phyloP scores from a whole-genome alignment of 2,888 invertebrate genomes.

The Coleophora deauratella region DNA sequence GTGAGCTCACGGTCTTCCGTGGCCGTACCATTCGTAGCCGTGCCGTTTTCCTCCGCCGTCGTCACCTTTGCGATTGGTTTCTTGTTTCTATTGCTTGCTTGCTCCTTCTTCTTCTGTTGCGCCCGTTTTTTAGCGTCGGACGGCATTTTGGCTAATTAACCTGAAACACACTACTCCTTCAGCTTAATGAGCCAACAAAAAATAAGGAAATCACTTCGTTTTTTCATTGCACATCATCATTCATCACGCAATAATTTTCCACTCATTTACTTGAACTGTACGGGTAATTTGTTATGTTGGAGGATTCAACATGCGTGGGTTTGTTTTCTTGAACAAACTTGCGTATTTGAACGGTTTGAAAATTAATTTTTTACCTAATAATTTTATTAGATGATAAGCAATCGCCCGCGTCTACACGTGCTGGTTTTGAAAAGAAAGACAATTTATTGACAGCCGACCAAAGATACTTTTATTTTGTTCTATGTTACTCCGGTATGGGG shows the following conservation, averaged over 20 bases:
- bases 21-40: constrained; percentile 49
- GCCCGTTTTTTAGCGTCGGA: constrained; percentile 99
- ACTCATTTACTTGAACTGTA: too few relatives aligned
- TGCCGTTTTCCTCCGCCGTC: constrained; percentile 71
- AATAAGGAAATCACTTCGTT: not conserved
- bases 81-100: constrained; percentile 82
- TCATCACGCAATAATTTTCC: too few relatives aligned
- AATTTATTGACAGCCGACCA: not conserved
- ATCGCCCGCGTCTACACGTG: constrained; percentile 68
- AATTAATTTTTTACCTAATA: constrained; percentile 33
- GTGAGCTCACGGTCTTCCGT: constrained; percentile 77
- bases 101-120: constrained; percentile 97
- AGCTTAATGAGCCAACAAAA: too few relatives aligned
- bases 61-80: constrained; percentile 68
- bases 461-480: too few relatives aligned
- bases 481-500: too few relatives aligned
- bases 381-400: constrained; percentile 40
- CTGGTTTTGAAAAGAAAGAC: constrained; percentile 54
- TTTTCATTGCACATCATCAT: not conserved
- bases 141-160: constrained; percentile 81
- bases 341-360: not conserved
- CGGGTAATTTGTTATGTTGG: too few relatives aligned
- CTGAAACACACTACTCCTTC: constrained; percentile 12
- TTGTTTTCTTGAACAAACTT: too few relatives aligned
- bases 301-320: too few relatives aligned